Percentiles rank a stretch among this genome's conserved stretches.
Conservation (phyloP, 2,797 vertebrate genomes). For the Bradypus variegatus region DNA sequence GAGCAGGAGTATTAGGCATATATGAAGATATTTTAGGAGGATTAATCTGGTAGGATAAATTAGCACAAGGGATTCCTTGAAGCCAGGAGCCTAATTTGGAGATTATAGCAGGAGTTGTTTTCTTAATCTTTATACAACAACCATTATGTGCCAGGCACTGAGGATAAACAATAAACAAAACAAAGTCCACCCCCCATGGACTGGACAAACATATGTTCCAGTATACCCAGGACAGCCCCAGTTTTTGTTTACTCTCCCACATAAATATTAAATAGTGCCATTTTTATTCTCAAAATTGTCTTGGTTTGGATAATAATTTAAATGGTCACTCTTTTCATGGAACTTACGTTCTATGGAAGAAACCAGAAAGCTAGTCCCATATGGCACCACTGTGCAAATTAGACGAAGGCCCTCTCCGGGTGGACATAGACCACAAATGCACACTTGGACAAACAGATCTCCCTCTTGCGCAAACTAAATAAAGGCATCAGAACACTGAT, state of each 20-base stretch:
- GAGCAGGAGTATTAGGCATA: neutral
- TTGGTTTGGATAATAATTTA: neutral
- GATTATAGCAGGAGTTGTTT: neutral
- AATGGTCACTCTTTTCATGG: neutral
- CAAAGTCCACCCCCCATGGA: neutral
- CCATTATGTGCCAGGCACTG: neutral
- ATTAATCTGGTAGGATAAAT: neutral
- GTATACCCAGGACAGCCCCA: neutral
- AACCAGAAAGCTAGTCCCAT: neutral
- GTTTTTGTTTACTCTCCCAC: neutral
- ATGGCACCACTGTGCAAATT: neutral
- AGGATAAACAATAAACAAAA: neutral
- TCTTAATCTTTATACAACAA: neutral
- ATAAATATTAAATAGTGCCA: neutral
- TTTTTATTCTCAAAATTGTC: neutral
- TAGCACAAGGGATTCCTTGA: neutral
- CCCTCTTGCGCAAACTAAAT: neutral
- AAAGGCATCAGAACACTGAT: neutral
- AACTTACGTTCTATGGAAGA: neutral
- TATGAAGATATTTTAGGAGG: neutral
- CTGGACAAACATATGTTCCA: neutral
- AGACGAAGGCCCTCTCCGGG: neutral
- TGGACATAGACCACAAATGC: neutral
- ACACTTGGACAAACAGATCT: neutral
- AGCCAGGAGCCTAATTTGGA: neutral